These are phyloP conservation scores for Hylaea fasciaria DNA, from an alignment of 2,888 invertebrate genomes.

Conservation along the genomic window DNA sequence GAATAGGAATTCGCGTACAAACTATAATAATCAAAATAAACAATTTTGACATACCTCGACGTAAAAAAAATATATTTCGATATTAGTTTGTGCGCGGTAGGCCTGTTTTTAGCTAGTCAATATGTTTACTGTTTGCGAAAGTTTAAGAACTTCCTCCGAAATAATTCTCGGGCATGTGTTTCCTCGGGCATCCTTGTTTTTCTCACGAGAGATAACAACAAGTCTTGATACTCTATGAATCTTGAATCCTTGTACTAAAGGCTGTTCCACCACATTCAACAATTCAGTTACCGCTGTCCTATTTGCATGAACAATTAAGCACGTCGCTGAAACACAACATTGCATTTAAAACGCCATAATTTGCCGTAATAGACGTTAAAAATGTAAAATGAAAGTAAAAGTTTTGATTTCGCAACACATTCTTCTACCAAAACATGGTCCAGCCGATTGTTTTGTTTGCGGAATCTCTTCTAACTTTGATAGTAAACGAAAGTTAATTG, in stretches of 20 bases:
- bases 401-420: constrained; percentile 27
- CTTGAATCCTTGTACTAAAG: not conserved
- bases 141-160: too few species aligned
- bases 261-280: not conserved
- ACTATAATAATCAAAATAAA: too few species aligned
- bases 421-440: constrained; percentile 28
- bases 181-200: too few species aligned
- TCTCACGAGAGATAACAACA: too few species aligned
- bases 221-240: too few species aligned
- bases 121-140: too few species aligned
- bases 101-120: too few species aligned
- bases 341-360: constrained; percentile 14
- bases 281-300: not conserved
- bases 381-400: constrained; percentile 37
- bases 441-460: not conserved
- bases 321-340: constrained; percentile 7
- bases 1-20: too few species aligned
- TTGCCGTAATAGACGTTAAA: constrained; percentile 30
- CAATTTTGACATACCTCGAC: too few species aligned
- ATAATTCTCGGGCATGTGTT: too few species aligned
- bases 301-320: constrained; percentile 24
- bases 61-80: too few species aligned
- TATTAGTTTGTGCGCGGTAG: too few species aligned
- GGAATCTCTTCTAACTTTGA: not conserved
- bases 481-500: not conserved